These are phyloP conservation scores for Caenorhabditis japonica DNA, from an alignment of 2,888 invertebrate species.

Conservation along the genomic window DNA sequence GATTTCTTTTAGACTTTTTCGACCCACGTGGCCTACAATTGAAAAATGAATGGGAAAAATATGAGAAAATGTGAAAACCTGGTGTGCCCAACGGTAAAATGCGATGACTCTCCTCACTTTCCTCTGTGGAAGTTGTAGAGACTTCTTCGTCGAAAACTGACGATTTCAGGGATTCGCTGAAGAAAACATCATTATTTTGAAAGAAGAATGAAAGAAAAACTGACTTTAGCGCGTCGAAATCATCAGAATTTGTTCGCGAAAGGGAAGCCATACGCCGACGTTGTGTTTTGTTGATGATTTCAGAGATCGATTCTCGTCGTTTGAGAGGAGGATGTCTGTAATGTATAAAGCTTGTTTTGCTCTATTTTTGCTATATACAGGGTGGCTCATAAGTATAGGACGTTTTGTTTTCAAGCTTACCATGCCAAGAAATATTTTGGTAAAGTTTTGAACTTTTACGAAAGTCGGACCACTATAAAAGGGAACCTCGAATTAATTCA, in stretches of 20 bases:
- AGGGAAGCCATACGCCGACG: slow-evolving; percentile 22
- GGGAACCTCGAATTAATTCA: too few relatives aligned
- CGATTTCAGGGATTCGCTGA: slow-evolving; percentile 46
- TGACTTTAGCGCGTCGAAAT: slow-evolving; percentile 39
- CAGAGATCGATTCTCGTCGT: slow-evolving; percentile 37
- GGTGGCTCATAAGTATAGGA: too few relatives aligned
- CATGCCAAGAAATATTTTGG: too few relatives aligned
- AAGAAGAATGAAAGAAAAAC: slow-evolving; percentile 1
- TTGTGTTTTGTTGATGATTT: slow-evolving; percentile 36
- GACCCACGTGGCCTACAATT: slow-evolving; percentile 48
- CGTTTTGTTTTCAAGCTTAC: too few relatives aligned
- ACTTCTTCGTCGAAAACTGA: slow-evolving; percentile 31
- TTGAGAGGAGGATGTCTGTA: slow-evolving; percentile 8
- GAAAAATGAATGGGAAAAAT: neutral
- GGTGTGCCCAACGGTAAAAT: slow-evolving; percentile 36
- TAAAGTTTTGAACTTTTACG: too few relatives aligned
- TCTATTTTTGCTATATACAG: too few relatives aligned
- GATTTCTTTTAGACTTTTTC: slow-evolving; percentile 55
- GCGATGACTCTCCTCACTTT: slow-evolving; percentile 5
- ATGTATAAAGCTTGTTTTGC: too few relatives aligned
- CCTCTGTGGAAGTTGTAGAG: slow-evolving; percentile 12
- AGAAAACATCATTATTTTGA: neutral
- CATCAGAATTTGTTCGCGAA: slow-evolving; percentile 37
- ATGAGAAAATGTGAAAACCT: slow-evolving; percentile 1
- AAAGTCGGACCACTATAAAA: too few relatives aligned